phyloP scores from a whole-genome alignment of 2,797 vertebrate genomes.

The Tangara arthus region DNA sequence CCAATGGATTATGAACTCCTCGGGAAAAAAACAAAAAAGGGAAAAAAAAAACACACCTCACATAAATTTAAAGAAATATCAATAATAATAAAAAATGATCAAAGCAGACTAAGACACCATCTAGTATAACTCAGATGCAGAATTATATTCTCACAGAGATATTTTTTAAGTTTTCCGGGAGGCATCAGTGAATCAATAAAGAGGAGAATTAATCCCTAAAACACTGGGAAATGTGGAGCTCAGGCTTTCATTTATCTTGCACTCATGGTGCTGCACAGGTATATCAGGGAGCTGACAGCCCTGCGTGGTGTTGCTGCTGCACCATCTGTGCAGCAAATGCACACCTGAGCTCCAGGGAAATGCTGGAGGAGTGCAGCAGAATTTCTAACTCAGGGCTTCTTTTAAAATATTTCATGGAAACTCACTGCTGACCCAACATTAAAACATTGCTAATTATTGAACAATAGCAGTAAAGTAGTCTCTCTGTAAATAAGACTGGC shows the following conservation, averaged over 20 bases:
- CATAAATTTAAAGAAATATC: background rate
- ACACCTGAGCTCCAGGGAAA: constrained; percentile 58
- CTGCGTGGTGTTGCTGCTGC: constrained; percentile 60
- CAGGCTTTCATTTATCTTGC: constrained; percentile 49
- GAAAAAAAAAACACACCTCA: background rate
- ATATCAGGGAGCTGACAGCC: constrained; percentile 61
- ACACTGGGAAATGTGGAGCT: constrained; percentile 41
- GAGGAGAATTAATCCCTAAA: constrained; percentile 64
- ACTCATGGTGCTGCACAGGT: constrained; percentile 21
- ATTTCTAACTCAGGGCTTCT: constrained; percentile 46
- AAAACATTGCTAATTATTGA: background rate
- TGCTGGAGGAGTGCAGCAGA: constrained; percentile 9
- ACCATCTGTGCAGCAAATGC: constrained; percentile 71
- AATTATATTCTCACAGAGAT: background rate
- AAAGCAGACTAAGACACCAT: background rate
- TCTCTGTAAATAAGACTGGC: background rate
- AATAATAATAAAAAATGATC: background rate
- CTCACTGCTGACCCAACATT: background rate
- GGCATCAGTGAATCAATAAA: constrained; percentile 12
- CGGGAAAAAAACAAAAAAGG: background rate
- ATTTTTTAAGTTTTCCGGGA: constrained; percentile 1
- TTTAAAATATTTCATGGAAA: background rate
- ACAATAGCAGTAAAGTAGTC: background rate
- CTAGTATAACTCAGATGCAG: background rate
- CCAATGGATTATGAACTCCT: background rate